These are phyloP conservation scores for Alviniconcha strummeri DNA, from an alignment of 2,888 invertebrate species.

Conservation along the genomic window DNA sequence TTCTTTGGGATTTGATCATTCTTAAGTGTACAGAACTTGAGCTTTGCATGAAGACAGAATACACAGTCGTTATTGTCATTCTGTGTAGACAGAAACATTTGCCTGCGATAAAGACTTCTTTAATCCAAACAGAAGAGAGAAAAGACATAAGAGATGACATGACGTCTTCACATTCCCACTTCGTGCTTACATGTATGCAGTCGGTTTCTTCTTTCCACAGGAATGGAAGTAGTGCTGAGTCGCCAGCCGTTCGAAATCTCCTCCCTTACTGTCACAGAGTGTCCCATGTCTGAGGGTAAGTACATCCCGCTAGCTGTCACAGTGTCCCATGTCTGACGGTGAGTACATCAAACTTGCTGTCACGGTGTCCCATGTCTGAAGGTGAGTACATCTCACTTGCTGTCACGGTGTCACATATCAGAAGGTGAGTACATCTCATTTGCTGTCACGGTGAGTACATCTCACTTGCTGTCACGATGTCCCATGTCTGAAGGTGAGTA, in stretches of 20 bases:
- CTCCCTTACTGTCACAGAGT: background rate
- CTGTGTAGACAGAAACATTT: background rate
- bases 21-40: too few species aligned
- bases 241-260: slow-evolving; percentile 7
- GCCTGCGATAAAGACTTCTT: too few species aligned
- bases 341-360: too few species aligned
- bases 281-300: slow-evolving; percentile 18
- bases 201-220: too few species aligned
- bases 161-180: background rate
- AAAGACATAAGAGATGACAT: background rate
- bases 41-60: too few species aligned
- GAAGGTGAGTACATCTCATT: background rate
- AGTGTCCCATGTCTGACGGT: background rate
- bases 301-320: background rate
- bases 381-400: too few species aligned
- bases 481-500: too few species aligned
- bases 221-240: slow-evolving; percentile 1
- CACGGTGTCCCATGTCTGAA: too few species aligned
- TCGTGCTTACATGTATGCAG: background rate
- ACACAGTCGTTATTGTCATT: too few species aligned
- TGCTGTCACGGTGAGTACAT: background rate
- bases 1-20: too few species aligned
- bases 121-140: background rate
- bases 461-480: too few species aligned
- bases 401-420: too few species aligned